These are phyloP conservation scores for Tridacna gigas DNA, from an alignment of 2,888 invertebrate genomes.

Conservation along the genomic window DNA sequence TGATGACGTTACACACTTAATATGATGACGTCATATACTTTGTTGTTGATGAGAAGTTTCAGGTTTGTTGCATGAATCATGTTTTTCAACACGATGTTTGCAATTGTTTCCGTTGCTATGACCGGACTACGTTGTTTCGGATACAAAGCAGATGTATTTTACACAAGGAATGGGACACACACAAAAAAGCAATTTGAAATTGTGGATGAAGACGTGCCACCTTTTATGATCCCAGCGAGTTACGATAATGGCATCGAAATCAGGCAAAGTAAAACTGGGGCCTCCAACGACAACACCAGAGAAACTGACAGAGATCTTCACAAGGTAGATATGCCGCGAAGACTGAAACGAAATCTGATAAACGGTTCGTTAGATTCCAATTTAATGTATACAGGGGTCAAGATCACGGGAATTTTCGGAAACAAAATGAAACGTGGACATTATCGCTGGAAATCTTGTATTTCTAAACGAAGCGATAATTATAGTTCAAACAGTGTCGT, in stretches of 20 bases:
- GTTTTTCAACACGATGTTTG: not conserved
- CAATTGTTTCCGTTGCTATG: not conserved
- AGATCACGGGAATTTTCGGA: slow-evolving; percentile 40
- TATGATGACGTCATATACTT: too few relatives aligned
- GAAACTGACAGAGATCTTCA: not conserved
- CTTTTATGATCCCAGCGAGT: slow-evolving; percentile 30
- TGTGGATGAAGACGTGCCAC: slow-evolving; percentile 44
- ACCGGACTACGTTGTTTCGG: not conserved
- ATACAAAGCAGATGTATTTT: slow-evolving; percentile 23
- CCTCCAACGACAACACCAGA: not conserved
- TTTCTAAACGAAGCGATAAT: slow-evolving; percentile 2
- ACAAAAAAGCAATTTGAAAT: slow-evolving; percentile 31
- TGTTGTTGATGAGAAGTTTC: too few relatives aligned
- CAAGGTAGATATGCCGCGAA: not conserved
- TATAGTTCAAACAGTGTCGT: slow-evolving; percentile 34
- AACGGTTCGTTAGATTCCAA: not conserved
- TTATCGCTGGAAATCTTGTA: slow-evolving; percentile 6
- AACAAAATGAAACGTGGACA: slow-evolving; percentile 20
- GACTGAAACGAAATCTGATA: not conserved
- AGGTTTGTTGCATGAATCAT: not conserved
- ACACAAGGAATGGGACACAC: not conserved
- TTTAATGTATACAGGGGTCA: slow-evolving; percentile 31
- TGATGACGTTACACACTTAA: too few relatives aligned
- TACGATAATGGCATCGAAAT: not conserved
- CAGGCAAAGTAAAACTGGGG: not conserved